Base-by-base conservation (phyloP, 2,797 vertebrate genomes). In the Myripristis jacobus region DNA sequence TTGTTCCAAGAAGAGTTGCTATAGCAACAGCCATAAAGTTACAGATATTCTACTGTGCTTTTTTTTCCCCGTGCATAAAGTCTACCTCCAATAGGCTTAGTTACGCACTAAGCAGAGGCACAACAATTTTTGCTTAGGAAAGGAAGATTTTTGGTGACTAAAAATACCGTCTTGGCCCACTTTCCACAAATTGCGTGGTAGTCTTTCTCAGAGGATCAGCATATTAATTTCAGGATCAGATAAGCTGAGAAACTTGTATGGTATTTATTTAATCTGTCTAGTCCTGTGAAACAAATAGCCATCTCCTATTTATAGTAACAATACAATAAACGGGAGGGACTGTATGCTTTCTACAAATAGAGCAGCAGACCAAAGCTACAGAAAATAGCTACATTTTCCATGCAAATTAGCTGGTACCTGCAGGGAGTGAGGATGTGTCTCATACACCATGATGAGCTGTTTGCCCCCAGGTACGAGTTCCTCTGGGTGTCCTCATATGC, bases 371-470 rank as follows among this genome's bases (percentile, higher is more conserved):
- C 16, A 47, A 31, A 3, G 7, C 11, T 36, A 2, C 8, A 16
- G 3, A 19, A 24, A n/a, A 44, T 29, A 19, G 36, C 47, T 0
- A 4, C 18, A 43, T 46, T 48, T 19, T 68, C 2, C 18, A 22
- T 13, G 48, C 12, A 58, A 13, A 7, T 19, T 1, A 24, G 1
- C 10, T 16, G 66, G 89, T 94, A 98, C 97, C 96, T 96, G 46
- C 95, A 90, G 1, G 95, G 93, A 5, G 93, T 95, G 63, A 94
- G 90, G 19, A 95, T 92, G 78, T 98, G 97, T 66, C 95, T 95
- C 95, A 98, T 95, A 81, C 97, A 98, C 97, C 96, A 98, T 11
- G 96, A 97, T 0, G 89, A 92, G 61, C 77, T 84, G 84, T 95
- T 97, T 24, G 93, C 93, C 5, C 97, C 97, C 11, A 98, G 88